Evolutionary conservation across 2,888 invertebrate genomes (phyloP), one percentile per base, ranked within the genome.

Genomic region (Apeira syringaria): DNA sequence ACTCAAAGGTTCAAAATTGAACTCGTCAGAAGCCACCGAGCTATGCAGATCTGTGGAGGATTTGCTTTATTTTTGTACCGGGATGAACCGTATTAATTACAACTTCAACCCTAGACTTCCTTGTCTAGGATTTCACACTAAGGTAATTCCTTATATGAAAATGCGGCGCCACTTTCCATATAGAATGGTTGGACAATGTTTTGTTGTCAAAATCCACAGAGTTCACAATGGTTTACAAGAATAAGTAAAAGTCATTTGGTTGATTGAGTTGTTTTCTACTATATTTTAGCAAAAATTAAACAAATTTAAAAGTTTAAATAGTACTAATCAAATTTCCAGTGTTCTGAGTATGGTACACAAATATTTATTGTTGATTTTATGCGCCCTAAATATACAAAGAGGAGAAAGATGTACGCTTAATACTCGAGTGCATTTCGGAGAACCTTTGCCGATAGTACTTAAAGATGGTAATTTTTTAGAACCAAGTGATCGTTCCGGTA

Each of bases 371-470:
- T 42, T 87, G 20, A 67, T 85, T n/a, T 46, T 87, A 2, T 82
- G 80, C 39, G 69, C 68, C 4, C 56, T 85, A 0, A 79, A 76
- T 37, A 36, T 74, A 2, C 77, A 70, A 3, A 50, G 52, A 2
- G 62, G 64, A 0, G 69, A 64, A 17, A 65, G 65, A 55, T 89
- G 88, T 38, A 56, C 48, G 10, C 50, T 89, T 0, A 78, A 86
- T 27, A 61, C 75, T 1, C 59, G 85, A 10, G 44, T 53, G 5
- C 67, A 88, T 50, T 88, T 89, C 9, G 55, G 67, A 0, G 68
- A 87, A 55, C 85, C 85, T 0, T 62, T 80, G 1, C 88, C 88
- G 0, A 54, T 86, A 0, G 70, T 88, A 6, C 25, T 89, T 18
- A 71, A 68, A 38, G 50, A 84, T 32, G 79, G 69, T 0, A 55